phyloP scores from a whole-genome alignment of 2,888 invertebrate species.

The Scaptomyza polygonia region DNA sequence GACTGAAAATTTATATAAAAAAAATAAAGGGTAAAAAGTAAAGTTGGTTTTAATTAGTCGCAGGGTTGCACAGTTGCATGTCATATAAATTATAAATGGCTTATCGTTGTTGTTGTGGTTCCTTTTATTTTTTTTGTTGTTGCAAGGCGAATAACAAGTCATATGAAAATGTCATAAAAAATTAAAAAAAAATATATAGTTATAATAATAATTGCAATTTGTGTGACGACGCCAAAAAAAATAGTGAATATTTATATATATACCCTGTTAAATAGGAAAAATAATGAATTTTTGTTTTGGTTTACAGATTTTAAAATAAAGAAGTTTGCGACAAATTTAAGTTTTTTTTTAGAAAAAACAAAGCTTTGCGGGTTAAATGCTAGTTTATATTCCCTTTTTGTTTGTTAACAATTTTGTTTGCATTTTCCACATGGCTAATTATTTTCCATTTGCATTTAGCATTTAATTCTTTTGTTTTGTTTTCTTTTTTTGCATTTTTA shows the following conservation, averaged over 20 bases:
- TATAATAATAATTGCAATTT: constrained; percentile 18
- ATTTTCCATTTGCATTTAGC: constrained; percentile 54
- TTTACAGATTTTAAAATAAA: no score
- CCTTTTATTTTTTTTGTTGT: background rate
- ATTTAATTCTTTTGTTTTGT: constrained; percentile 31
- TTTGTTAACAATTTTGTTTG: constrained; percentile 15
- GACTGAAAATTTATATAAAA: constrained; percentile 4
- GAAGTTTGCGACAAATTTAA: no score
- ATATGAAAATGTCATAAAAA: constrained; percentile 32
- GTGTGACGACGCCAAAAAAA: no score
- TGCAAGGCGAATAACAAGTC: constrained; percentile 28
- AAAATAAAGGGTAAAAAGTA: background rate
- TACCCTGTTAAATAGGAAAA: no score
- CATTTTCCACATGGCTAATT: constrained; percentile 57
- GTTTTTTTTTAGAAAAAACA: no score
- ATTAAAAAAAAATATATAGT: constrained; percentile 10
- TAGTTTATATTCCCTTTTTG: background rate
- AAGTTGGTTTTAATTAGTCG: constrained; percentile 63
- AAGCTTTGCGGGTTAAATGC: constrained; percentile 3
- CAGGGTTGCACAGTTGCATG: constrained; percentile 63
- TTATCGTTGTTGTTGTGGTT: constrained; percentile 46
- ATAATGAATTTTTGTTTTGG: no score
- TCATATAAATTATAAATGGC: constrained; percentile 54
- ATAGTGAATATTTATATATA: no score
- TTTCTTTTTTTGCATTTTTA: constrained; percentile 32